Evolutionary conservation across 2,888 invertebrate genomes (phyloP).

Genomic region (Emesis russula): DNA sequence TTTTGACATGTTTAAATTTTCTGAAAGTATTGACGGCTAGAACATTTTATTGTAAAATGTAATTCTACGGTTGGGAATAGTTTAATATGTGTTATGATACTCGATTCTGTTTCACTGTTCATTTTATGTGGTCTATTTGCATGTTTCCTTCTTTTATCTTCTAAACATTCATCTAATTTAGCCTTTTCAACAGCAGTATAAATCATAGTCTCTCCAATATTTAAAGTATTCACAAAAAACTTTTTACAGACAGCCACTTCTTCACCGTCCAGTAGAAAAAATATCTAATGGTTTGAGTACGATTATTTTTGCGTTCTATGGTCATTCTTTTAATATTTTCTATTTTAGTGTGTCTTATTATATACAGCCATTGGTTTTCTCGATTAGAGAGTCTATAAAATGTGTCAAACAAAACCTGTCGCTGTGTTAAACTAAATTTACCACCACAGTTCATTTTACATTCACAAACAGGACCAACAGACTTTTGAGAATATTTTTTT

Average conservation of each 20-base stretch:
- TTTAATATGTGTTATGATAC: constrained; percentile 36
- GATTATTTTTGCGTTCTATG: constrained; percentile 35
- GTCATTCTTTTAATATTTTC: constrained; percentile 38
- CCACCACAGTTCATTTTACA: constrained; percentile 50
- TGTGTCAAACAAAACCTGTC: constrained; percentile 38
- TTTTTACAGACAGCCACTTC: too few species aligned
- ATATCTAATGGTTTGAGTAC: too few species aligned
- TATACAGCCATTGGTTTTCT: constrained; percentile 38
- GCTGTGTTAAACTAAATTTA: constrained; percentile 30
- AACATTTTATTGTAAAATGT: too few species aligned
- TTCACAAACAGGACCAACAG: constrained; percentile 41
- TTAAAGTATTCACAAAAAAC: too few species aligned
- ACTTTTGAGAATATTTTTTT: constrained; percentile 45
- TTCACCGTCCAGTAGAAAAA: too few species aligned
- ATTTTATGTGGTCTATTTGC: constrained; percentile 51
- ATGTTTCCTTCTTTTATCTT: constrained; percentile 55
- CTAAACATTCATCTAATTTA: constrained; percentile 8
- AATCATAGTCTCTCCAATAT: constrained; percentile 27
- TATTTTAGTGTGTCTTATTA: constrained; percentile 28
- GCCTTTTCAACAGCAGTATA: constrained; percentile 31
- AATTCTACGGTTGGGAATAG: background rate
- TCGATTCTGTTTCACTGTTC: constrained; percentile 26
- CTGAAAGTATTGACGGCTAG: background rate
- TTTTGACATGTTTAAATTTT: background rate
- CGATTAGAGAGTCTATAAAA: constrained; percentile 37